Evolutionary conservation across 2,797 vertebrate species (phyloP).

Genomic region (Phataginus tetradactyla): DNA sequence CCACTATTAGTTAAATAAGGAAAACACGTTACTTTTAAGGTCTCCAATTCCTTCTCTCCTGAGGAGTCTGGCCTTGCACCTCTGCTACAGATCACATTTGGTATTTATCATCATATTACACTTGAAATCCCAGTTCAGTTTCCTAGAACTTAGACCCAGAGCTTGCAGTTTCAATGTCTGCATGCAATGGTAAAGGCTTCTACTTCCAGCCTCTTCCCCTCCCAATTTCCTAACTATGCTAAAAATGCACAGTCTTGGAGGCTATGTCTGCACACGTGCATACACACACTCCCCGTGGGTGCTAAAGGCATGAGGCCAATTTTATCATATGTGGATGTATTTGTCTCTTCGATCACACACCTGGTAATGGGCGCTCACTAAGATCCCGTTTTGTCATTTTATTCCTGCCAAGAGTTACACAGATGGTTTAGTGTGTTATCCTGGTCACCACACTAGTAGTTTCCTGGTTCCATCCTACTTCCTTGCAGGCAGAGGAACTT

Average conservation of each 20-base stretch:
- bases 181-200: background rate
- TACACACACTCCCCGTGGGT: background rate
- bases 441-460: constrained; percentile 12
- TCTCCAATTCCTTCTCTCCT: background rate
- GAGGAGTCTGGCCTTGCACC: background rate
- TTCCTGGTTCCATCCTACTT: constrained; percentile 63
- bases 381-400: constrained; percentile 36
- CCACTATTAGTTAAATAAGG: background rate
- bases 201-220: background rate
- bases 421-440: constrained; percentile 39
- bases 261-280: background rate
- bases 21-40: background rate
- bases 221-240: background rate
- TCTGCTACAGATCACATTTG: background rate
- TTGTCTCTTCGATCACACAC: constrained; percentile 62
- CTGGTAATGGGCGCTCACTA: constrained; percentile 9
- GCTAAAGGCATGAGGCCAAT: background rate
- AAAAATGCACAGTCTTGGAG: background rate
- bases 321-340: background rate
- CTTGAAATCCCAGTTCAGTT: background rate
- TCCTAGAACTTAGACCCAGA: background rate
- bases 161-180: background rate
- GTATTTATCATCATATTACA: background rate
- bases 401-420: constrained; percentile 57
- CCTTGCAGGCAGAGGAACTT: constrained; percentile 54